Evolutionary conservation across 2,888 invertebrate genomes (phyloP).

Genomic region (Oscheius sp.): DNA sequence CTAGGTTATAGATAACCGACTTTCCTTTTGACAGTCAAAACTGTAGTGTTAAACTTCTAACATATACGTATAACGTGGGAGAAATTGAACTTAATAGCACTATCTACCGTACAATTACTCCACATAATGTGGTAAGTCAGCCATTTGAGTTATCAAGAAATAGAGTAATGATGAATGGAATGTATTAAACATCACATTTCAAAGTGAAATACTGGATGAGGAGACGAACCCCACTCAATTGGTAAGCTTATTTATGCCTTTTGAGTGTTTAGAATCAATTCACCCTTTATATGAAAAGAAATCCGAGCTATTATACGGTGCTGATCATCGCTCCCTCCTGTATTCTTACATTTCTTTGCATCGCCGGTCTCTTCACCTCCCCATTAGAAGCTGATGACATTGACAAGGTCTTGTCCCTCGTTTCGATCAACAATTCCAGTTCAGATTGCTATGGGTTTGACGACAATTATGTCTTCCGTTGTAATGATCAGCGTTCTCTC

Average conservation of each 20-base stretch:
- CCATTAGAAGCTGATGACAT: constrained; percentile 4
- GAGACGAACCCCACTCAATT: neutral
- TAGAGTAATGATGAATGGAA: constrained; percentile 29
- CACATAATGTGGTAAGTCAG: neutral
- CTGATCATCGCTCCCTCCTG: constrained; percentile 26
- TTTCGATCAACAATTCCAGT: neutral
- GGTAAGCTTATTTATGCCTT: neutral
- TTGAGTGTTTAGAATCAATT: constrained; percentile 17
- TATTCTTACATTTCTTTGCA: constrained; percentile 21
- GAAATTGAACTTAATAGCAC: constrained; percentile 7
- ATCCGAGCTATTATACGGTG: constrained; percentile 20
- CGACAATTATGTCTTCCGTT: constrained; percentile 20
- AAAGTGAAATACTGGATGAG: constrained; percentile 18
- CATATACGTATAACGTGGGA: neutral
- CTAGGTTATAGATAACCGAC: constrained; percentile 8
- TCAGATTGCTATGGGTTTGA: constrained; percentile 29
- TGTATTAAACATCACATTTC: neutral
- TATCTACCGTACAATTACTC: neutral
- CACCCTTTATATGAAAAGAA: constrained; percentile 19
- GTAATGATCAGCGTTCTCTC: constrained; percentile 23
- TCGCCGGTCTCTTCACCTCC: constrained; percentile 27
- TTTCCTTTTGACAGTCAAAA: constrained; percentile 25
- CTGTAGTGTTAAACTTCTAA: constrained; percentile 8
- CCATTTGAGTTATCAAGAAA: no score
- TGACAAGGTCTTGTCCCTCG: constrained; percentile 17